Evolutionary conservation across 2,888 invertebrate genomes (phyloP).

Genomic region (Nowickia ferox): DNA sequence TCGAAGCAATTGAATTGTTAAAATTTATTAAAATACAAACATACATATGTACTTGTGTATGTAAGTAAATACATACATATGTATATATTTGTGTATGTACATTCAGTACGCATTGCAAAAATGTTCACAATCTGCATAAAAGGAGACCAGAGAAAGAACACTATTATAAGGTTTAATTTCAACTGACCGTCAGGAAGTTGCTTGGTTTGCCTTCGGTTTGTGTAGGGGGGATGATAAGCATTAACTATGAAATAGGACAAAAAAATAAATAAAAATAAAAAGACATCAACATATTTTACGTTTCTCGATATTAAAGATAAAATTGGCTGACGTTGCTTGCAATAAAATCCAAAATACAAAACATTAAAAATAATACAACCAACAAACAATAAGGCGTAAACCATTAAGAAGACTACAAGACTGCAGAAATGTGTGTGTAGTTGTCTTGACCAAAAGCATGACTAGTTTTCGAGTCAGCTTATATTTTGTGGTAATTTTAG

Average conservation of each 20-base stretch:
- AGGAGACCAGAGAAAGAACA: constrained; percentile 49
- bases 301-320: constrained; percentile 64
- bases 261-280: constrained; percentile 47
- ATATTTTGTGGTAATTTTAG: constrained; percentile 62
- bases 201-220: not conserved
- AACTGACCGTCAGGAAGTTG: constrained; percentile 73
- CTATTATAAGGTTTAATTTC: constrained; percentile 81
- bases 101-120: constrained; percentile 10
- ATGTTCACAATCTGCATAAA: constrained; percentile 76
- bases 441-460: constrained; percentile 55
- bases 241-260: constrained; percentile 46
- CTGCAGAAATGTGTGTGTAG: constrained; percentile 17
- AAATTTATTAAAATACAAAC: constrained; percentile 33
- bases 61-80: not conserved
- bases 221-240: constrained; percentile 1
- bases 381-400: constrained; percentile 70
- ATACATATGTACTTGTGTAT: not conserved
- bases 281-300: constrained; percentile 66
- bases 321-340: constrained; percentile 69
- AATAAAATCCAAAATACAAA: constrained; percentile 56
- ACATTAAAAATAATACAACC: not conserved
- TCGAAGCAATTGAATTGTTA: constrained; percentile 61
- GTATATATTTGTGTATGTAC: not conserved
- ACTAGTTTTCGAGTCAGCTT: constrained; percentile 59
- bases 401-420: constrained; percentile 60